Conservation (phyloP, 2,888 invertebrate species). For the Caenorhabditis auriculariae region DNA sequence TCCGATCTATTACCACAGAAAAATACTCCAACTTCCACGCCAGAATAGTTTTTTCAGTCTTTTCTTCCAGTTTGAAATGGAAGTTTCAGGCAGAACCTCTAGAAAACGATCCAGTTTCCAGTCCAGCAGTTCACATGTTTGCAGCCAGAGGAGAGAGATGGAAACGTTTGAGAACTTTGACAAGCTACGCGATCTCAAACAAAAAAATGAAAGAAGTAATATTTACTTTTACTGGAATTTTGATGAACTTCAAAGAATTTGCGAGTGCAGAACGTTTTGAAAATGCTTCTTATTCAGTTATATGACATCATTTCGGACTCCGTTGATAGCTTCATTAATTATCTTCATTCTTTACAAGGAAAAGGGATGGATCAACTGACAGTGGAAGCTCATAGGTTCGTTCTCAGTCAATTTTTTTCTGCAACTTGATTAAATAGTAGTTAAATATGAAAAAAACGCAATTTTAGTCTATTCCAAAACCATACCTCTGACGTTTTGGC, state of each 20-base stretch:
- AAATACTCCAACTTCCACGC: conserved; percentile 35
- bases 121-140: conserved; percentile 62
- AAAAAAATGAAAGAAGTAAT: conserved; percentile 37
- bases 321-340: conserved; percentile 9
- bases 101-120: conserved; percentile 12
- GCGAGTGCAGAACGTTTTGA: too few relatives aligned
- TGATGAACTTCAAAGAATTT: too few relatives aligned
- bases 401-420: too few relatives aligned
- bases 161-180: conserved; percentile 67
- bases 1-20: conserved; percentile 31
- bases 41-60: too few relatives aligned
- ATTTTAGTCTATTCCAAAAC: conserved; percentile 44
- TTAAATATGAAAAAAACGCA: too few relatives aligned
- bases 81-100: conserved; percentile 21
- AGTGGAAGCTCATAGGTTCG: too few relatives aligned
- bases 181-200: conserved; percentile 59
- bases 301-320: conserved; percentile 9
- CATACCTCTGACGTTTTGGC: conserved; percentile 43
- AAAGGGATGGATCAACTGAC: too few relatives aligned
- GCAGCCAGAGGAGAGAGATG: conserved; percentile 66
- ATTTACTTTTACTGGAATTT: too few relatives aligned
- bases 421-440: too few relatives aligned
- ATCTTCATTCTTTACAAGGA: too few relatives aligned
- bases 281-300: conserved; percentile 7
- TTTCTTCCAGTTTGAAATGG: not conserved